Evolutionary conservation across 1,140 invertebrate genomes (phyloP), one percentile per base, ranked within the genome.

Genomic region (Centruroides sculpturatus): DNA sequence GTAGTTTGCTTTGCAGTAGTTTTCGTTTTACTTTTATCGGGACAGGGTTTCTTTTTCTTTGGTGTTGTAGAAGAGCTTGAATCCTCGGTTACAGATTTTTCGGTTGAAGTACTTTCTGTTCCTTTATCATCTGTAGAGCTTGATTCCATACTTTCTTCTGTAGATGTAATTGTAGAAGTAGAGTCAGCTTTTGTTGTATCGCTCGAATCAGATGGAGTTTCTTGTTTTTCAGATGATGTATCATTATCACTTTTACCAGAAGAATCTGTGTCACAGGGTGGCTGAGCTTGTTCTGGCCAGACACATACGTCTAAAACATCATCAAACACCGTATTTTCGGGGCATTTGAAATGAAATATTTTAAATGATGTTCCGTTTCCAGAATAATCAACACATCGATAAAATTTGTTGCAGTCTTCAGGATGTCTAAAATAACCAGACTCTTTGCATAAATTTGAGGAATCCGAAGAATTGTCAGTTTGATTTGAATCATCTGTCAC

Each of bases 351-450:
- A 11, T 69, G 66, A 57, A 70, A 74, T 7, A 80, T 72, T 54
- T 77, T 80, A 64, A 79, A 82, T 36, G 79, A 60, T 47, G 60
- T 47, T 5, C 65, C 65, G 60, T 81, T 73, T 2, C 80, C 81
- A 65, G 81, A 68, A 68, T 72, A 76, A 63, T 78, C 75, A n/a
- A 87, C 85, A 69, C 85, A 86, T 35, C 69, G 61, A 50, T 66
- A 66, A 58, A 69, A 69, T 60, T 64, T 62, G 53, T 57, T 78
- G 69, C 85, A 88, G 50, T 81, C 73, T n/a, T 74, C 72, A 36
- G 78, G 78, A 73, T 85, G 72, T 6, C 81, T 79, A 69, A 80
- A 84, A 66, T 80, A 86, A 41, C 85, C 85, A 66, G 79, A 78
- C 57, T 76, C 60, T 9, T 64, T 68, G 65, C 82, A 84, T 8